A percentile compares a stretch with the other conserved stretches of the same genome.
phyloP scores from a whole-genome alignment of 2,797 vertebrate species.

The Brachyalestes nurse region DNA sequence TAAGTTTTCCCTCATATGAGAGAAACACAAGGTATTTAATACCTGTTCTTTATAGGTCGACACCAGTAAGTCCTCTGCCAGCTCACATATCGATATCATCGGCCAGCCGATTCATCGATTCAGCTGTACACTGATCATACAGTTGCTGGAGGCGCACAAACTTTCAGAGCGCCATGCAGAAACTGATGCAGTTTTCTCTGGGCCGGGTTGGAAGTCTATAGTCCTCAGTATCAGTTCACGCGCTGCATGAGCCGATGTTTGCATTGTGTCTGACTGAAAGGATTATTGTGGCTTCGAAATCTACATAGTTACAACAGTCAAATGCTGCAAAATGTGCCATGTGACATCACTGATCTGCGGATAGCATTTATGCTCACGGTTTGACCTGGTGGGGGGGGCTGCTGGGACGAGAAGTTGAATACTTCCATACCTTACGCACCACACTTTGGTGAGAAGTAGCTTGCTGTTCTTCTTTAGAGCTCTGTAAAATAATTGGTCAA shows the following conservation, averaged over 20 bases:
- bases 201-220: not conserved
- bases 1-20: too few species aligned
- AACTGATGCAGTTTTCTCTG: not conserved
- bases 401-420: not conserved
- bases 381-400: not conserved
- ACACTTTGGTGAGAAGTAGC: not conserved
- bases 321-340: not conserved
- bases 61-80: too few species aligned
- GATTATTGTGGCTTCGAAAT: not conserved
- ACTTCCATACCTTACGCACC: not conserved
- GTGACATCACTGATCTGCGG: not conserved
- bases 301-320: not conserved
- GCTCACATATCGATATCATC: too few species aligned
- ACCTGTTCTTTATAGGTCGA: too few species aligned
- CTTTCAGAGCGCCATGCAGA: not conserved
- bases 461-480: not conserved
- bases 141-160: not conserved
- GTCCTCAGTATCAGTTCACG: not conserved
- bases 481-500: conserved; percentile 8
- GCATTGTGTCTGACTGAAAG: not conserved
- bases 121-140: too few species aligned
- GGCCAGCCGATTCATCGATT: too few species aligned
- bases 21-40: too few species aligned
- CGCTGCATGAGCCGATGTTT: not conserved
- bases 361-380: not conserved